phyloP scores from a whole-genome alignment of 2,888 invertebrate genomes.

The Lycophotia porphyrea region DNA sequence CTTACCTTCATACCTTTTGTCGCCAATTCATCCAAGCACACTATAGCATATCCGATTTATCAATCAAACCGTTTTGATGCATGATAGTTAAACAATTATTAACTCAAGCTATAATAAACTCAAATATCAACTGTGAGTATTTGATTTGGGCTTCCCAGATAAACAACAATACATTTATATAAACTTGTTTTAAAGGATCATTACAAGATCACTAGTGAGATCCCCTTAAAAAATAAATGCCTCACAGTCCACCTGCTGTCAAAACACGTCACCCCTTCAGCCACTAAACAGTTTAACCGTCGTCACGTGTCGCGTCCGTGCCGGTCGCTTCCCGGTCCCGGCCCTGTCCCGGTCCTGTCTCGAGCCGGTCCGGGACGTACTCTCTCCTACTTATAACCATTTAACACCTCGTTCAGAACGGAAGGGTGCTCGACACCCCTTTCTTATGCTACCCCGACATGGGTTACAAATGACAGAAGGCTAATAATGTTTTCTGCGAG shows the following conservation, averaged over 20 bases:
- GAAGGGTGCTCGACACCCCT: constrained; percentile 60
- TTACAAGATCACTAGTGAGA: constrained; percentile 8
- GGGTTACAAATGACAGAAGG: constrained; percentile 28
- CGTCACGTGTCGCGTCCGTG: constrained; percentile 48
- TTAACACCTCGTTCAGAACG: constrained; percentile 56
- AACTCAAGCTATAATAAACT: too few species aligned
- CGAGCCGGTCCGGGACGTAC: constrained; percentile 20
- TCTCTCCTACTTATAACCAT: constrained; percentile 59
- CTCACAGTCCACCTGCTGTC: constrained; percentile 21
- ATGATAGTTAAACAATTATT: too few species aligned
- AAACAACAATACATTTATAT: neutral
- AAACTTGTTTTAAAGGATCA: neutral
- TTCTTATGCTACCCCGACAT: constrained; percentile 28
- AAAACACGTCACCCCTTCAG: constrained; percentile 32
- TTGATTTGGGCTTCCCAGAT: neutral
- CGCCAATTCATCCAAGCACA: too few species aligned
- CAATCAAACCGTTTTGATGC: too few species aligned
- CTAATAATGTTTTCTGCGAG: neutral
- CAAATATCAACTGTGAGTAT: neutral
- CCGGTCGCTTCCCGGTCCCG: constrained; percentile 1
- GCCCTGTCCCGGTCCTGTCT: neutral
- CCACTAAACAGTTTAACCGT: constrained; percentile 46
- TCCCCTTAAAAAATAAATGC: constrained; percentile 29
- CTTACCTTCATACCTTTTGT: too few species aligned
- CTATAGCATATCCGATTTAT: too few species aligned